A percentile compares a stretch with the other conserved stretches of the same genome.
Evolutionary conservation across 2,113 vertebrate genomes (phyloP).

Genomic region (Heterotis niloticus): DNA sequence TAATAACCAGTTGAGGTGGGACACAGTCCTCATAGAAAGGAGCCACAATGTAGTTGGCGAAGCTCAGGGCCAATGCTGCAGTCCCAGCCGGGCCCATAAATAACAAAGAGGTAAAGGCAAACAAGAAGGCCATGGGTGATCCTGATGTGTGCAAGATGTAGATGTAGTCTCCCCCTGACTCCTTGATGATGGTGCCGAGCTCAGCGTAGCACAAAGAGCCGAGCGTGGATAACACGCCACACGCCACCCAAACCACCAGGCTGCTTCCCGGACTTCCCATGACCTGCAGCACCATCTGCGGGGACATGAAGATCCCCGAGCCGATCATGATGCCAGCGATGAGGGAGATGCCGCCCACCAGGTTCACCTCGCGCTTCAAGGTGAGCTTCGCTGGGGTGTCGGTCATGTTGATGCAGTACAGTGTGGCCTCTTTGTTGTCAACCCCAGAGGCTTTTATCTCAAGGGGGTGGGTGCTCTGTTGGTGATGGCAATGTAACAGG

Average conservation of each 20-base stretch:
- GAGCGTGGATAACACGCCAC: too few species aligned
- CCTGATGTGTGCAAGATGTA: conserved; percentile 76
- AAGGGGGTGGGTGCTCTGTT: not conserved
- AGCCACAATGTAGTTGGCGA: conserved; percentile 65
- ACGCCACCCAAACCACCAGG: too few species aligned
- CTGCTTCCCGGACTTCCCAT: too few species aligned
- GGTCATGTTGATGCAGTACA: too few species aligned
- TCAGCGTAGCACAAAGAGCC: too few species aligned
- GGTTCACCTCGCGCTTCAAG: too few species aligned
- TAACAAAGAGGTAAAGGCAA: conserved; percentile 61
- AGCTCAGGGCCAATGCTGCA: conserved; percentile 68
- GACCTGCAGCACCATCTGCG: too few species aligned
- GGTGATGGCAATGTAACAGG: not conserved
- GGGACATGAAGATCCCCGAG: too few species aligned
- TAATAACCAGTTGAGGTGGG: conserved; percentile 47
- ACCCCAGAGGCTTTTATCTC: conserved; percentile 55
- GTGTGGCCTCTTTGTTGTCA: too few species aligned
- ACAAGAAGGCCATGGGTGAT: conserved; percentile 71
- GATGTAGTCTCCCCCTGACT: conserved; percentile 78
- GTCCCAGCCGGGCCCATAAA: conserved; percentile 64
- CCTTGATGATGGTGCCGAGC: too few species aligned
- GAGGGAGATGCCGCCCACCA: too few species aligned
- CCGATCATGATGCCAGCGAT: conserved; percentile 81
- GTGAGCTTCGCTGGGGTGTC: too few species aligned
- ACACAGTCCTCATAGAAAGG: conserved; percentile 67